Evolutionary conservation across 1,140 invertebrate species (phyloP).

Genomic region (Listronotus bonariensis): DNA sequence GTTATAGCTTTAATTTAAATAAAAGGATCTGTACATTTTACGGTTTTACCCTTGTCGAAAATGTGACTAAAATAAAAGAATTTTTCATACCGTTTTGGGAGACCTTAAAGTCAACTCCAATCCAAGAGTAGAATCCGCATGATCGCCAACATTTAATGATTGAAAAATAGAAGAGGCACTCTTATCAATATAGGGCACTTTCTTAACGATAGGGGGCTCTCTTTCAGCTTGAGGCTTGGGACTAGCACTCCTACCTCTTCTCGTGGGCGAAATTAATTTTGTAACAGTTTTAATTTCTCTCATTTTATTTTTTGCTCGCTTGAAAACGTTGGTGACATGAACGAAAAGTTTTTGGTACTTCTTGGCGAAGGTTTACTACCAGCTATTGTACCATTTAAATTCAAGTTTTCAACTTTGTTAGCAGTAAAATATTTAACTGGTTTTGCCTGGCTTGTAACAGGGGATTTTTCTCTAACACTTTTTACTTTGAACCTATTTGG

Average conservation of each 20-base stretch:
- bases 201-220: constrained; percentile 6
- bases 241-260: constrained; percentile 44
- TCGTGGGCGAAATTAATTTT: constrained; percentile 41
- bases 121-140: not conserved
- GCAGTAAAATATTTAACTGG: constrained; percentile 28
- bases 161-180: constrained; percentile 34
- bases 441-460: constrained; percentile 9
- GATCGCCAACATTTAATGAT: no score
- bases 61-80: no score
- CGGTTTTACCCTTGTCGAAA: no score
- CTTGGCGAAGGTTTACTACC: constrained; percentile 15
- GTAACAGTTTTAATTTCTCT: constrained; percentile 41
- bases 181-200: constrained; percentile 37
- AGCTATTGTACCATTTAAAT: constrained; percentile 6
- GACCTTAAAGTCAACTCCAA: constrained; percentile 9
- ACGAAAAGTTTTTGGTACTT: constrained; percentile 31
- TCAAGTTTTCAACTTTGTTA: constrained; percentile 5
- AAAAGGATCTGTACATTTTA: no score
- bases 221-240: constrained; percentile 28
- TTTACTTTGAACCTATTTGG: constrained; percentile 24
- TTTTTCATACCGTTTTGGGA: constrained; percentile 9
- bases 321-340: constrained; percentile 50
- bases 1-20: no score
- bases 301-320: constrained; percentile 47
- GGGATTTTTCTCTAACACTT: constrained; percentile 18